Evolutionary conservation across 2,797 vertebrate species (phyloP), one percentile per base, ranked within the genome.

Genomic region (Darevskia mixta): DNA sequence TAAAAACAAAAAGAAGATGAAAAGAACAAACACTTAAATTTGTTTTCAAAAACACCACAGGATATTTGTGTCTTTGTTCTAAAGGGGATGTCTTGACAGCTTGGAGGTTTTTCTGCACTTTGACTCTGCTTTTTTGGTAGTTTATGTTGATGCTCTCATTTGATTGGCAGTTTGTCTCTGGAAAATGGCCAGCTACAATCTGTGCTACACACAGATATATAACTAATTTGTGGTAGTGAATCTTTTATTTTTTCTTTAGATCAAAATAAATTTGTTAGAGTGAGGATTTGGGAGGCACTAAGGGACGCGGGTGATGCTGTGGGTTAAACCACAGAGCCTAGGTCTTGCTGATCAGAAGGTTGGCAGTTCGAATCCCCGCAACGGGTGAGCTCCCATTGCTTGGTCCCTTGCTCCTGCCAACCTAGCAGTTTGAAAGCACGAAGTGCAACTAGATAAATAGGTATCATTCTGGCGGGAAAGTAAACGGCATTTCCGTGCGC

Each of bases 111-210:
- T 69, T 64, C 79, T 89, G 3, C 81, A 17, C 77, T 84, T 66
- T 9, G 71, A 82, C 72, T 92, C 82, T 85, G 20, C 61, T 64
- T 72, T 88, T 66, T 66, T 81, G 84, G 0, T 79, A 43, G 61
- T 41, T 61, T 81, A 89, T 78, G 15, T 71, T 89, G 82, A 82
- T 88, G 79, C 1, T 27, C 78, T 86, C 76, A 86, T 91, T 76
- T 84, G 90, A 91, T 87, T 49, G 87, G 20, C 83, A 79, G 45
- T 78, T 29, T 13, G 71, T 82, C 80, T 69, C 83, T 88, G 69
- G 82, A 76, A 87, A 69, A 38, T 80, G 61, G 86, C 82, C 71
- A 61, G 5, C 35, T 76, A 27, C 58, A 71, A 87, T 76, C 20
- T 76, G 13, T 84, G 35, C 69, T 87, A 41, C 76, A 58, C 73